These are phyloP conservation scores for Orthosia gothica DNA, from an alignment of 2,888 invertebrate genomes.

Conservation along the genomic window DNA sequence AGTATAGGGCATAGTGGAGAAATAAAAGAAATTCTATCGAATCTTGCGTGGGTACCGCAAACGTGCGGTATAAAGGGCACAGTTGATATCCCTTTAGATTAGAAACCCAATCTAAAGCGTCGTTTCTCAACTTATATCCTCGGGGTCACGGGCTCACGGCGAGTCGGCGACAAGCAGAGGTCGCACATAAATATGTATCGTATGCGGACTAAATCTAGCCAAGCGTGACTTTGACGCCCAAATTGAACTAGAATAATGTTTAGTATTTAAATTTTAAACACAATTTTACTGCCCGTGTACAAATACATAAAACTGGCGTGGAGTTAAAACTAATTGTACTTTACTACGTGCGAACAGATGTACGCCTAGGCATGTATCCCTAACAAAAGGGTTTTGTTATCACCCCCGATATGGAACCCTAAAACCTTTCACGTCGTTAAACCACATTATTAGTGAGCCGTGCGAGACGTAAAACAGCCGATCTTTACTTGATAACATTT, in stretches of 20 bases:
- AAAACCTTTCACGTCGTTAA: conserved; percentile 68
- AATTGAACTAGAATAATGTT: conserved; percentile 37
- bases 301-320: conserved; percentile 38
- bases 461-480: conserved; percentile 67
- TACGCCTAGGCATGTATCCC: conserved; percentile 41
- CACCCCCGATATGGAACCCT: conserved; percentile 62
- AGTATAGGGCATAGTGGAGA: conserved; percentile 46
- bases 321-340: conserved; percentile 54
- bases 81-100: conserved; percentile 75
- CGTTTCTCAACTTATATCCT: conserved; percentile 70
- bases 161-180: conserved; percentile 61
- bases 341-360: conserved; percentile 63
- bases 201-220: conserved; percentile 59
- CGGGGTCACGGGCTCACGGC: conserved; percentile 64
- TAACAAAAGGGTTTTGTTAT: conserved; percentile 66
- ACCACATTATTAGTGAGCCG: conserved; percentile 69
- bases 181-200: conserved; percentile 67
- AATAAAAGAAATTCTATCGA: conserved; percentile 70
- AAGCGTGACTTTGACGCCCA: conserved; percentile 45
- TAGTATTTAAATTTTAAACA: conserved; percentile 40
- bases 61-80: conserved; percentile 69
- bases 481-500: conserved; percentile 70
- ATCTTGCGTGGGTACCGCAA: conserved; percentile 67
- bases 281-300: conserved; percentile 22
- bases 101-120: conserved; percentile 75